phyloP scores from a whole-genome alignment of 2,888 invertebrate species.

The Scaptomyza tumidula region DNA sequence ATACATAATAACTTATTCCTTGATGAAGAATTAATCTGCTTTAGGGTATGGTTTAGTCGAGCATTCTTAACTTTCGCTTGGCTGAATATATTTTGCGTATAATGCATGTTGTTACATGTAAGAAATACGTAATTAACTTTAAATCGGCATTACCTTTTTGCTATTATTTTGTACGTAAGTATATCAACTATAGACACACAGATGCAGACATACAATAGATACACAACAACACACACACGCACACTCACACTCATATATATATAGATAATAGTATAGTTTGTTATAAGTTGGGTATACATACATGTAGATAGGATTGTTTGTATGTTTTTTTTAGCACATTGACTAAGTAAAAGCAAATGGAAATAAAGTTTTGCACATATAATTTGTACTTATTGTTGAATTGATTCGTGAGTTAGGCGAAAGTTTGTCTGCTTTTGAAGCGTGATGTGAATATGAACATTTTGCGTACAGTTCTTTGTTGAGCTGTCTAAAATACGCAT shows the following conservation, averaged over 20 bases:
- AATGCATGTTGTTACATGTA: conserved; percentile 25
- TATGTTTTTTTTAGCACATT: conserved; percentile 29
- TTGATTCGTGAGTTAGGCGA: conserved; percentile 60
- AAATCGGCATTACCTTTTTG: conserved; percentile 17
- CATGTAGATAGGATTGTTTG: conserved; percentile 8
- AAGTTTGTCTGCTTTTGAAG: conserved; percentile 46
- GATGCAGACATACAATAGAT: conserved; percentile 17
- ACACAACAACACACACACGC: background rate
- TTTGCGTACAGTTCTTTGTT: conserved; percentile 35
- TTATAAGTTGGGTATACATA: conserved; percentile 15
- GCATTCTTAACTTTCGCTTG: background rate
- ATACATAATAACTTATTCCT: background rate
- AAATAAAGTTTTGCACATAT: conserved; percentile 52
- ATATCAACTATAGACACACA: conserved; percentile 18
- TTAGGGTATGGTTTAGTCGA: conserved; percentile 7
- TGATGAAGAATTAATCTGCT: background rate
- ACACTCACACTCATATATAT: conserved; percentile 26
- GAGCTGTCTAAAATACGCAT: conserved; percentile 31
- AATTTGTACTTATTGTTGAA: conserved; percentile 58
- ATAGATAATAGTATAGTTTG: conserved; percentile 23
- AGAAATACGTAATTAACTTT: conserved; percentile 25
- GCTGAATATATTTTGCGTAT: conserved; percentile 35
- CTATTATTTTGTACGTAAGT: conserved; percentile 10
- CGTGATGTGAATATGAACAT: conserved; percentile 55
- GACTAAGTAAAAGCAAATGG: conserved; percentile 49